Evolutionary conservation across 2,113 vertebrate genomes (phyloP).

Genomic region (Willisornis vidua): DNA sequence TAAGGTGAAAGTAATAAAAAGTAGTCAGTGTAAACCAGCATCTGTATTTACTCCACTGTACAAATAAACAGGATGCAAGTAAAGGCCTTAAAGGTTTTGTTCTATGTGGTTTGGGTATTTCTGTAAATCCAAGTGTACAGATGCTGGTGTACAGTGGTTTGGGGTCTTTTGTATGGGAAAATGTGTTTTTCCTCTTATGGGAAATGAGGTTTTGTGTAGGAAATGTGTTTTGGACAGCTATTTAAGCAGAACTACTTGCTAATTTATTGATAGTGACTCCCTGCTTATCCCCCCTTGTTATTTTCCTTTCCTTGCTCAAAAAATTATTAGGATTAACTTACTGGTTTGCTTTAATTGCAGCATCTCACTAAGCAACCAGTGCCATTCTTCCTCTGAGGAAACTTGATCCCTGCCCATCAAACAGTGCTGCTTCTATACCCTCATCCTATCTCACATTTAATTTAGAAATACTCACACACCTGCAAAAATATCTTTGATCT

Average conservation of each 20-base stretch:
- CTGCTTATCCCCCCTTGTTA: not conserved
- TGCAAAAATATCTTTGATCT: not conserved
- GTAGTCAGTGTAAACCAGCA: not conserved
- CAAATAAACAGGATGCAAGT: not conserved
- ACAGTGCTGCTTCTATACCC: not conserved
- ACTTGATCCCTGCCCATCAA: not conserved
- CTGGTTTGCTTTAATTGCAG: not conserved
- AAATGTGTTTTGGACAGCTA: not conserved
- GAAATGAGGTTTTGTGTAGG: not conserved
- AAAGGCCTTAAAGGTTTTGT: not conserved
- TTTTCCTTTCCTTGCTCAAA: not conserved
- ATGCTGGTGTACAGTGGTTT: not conserved
- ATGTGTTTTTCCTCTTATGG: not conserved
- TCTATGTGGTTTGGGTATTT: not conserved
- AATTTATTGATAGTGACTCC: not conserved
- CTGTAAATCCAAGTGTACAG: not conserved
- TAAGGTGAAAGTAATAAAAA: not conserved
- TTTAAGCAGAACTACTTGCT: not conserved
- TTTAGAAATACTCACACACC: not conserved
- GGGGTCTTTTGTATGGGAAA: not conserved
- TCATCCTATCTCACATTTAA: not conserved
- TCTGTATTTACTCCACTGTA: not conserved
- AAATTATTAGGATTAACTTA: rapidly evolving
- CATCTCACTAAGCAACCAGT: not conserved
- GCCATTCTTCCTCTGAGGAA: not conserved